Evolutionary conservation across 2,888 invertebrate genomes (phyloP), one percentile per base, ranked within the genome.

Genomic region (Euproctis similis): DNA sequence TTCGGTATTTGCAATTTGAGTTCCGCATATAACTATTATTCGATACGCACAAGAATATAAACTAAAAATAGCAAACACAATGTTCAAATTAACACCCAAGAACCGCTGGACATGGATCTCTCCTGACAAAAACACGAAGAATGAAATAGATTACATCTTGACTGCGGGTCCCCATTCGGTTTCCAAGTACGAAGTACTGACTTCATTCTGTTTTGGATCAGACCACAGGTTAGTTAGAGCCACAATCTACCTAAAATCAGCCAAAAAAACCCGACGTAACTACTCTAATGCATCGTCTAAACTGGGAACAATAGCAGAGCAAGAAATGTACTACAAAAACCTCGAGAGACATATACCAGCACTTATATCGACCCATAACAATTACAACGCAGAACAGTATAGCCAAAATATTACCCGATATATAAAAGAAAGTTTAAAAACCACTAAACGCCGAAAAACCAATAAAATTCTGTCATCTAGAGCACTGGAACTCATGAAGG

Each of bases 401-500:
- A 8, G 3, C 7, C 18, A 18, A 7, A 10, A 21, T 7, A 7
- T 10, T 8, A 7, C 3, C 2, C 10, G 9, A 7, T 3, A 2
- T 3, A 21, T 21, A 10, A 10, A 21, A 8, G 21, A 18, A 7
- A 18, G 18, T 18, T 18, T 7, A 18, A 18, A 18, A 18, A 5
- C 4, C 18, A 18, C 8, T 5, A 18, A 18, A 18, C 6, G 2
- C 4, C 6, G n/a, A 7, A 18, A 7, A 18, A 18, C 8, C 4
- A 18, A 8, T 8, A 27, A 16, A 12, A 26, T 31, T 4, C 13
- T 32, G 8, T 22, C 30, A 8, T 18, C 28, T 4, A 23, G 33
- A 23, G 28, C 30, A 10, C 6, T 36, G 14, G 10, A 36, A 19
- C 25, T 36, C n/a, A 34, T 34, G 30, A 21, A 29, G 24, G 20